Evolutionary conservation across 2,113 vertebrate species (phyloP), one percentile per base, ranked within the genome.

Genomic region (Dipodomys spectabilis): DNA sequence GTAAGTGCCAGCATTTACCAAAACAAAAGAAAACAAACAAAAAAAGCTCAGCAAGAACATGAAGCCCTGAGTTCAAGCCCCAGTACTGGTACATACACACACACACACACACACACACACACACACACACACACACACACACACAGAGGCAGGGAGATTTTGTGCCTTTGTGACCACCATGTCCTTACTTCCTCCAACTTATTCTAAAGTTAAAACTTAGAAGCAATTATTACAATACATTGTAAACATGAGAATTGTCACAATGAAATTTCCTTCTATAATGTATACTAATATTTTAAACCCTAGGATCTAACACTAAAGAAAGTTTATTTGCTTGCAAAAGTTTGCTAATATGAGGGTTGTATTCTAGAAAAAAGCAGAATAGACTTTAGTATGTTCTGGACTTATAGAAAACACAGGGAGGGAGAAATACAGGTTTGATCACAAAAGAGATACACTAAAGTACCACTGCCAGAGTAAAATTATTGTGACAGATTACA

Each of bases 401-500:
- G 49, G 25, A 65, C 39, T 72, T 91, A 23, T 25, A 44, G 45
- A 68, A 90, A 80, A 89, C 16, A 62, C 16, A 62, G 19, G 20
- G 5, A 62, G 60, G 20, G 60, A 19, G 60, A 62, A 15, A 62
- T 62, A 16, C 45, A 35, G 32, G 4, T n/a, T 92, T 80, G 35
- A 18, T 65, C 4, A 23, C 49, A 91, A 85, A n/a, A 86, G 49
- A 92, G 86, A 93, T 39, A 94, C 20, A 71, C n/a, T 23, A 2
- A 71, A 44, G 32, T 83, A 12, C 53, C 35, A 77, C 27, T 65
- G 65, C 25, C 39, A 44, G n/a, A 82, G 19, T 79, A 72, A 85
- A 91, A 91, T 49, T 78, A 74, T 86, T 88, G 67, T 44, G 82
- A 57, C 18, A 93, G 64, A 74, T 92, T 75, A 20, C 6, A n/a